Base-by-base conservation (phyloP, 2,113 vertebrate genomes). In the Hippolais icterina region DNA sequence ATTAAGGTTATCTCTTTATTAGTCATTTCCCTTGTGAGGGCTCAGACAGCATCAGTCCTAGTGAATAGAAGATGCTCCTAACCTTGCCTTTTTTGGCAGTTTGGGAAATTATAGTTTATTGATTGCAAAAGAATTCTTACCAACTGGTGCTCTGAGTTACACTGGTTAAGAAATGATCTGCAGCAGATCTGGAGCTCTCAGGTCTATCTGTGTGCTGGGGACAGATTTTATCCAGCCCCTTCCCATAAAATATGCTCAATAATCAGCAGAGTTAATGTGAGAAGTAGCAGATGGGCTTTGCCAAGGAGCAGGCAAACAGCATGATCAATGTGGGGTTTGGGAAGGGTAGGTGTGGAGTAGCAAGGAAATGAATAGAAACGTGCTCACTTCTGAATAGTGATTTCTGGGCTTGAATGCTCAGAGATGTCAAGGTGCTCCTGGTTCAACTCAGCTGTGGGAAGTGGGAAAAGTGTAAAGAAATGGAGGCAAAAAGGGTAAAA, bases 1-100 rank as follows among this genome's bases (percentile, higher is more conserved):
- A 97, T 96, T 94, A 97, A 91, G 63, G n/a, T 72, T 89, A 61
- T 75, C 17, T 79, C 87, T 83, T 82, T 57, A 89, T 95, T 92
- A 82, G 74, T 50, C 16, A 90, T 89, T 65, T 84, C 77, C 78
- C 74, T 64, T 53, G 49, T 52, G 57, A 25, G 22, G 29, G 65
- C 65, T 94, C 77, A 96, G 64, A 68, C 83, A 89, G 47, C 65
- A 89, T 20, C 57, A 93, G n/a, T 57, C 49, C n/a, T 16, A 57
- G 63, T 39, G 85, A 89, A 85, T 1, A 89, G 61, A 68, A 91
- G 61, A 65, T 27, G 41, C 8, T 92, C 23, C 82, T 80, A 83
- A 91, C 31, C 63, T 91, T 93, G 63, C 6, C 71, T 83, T 39
- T 53, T 49, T 52, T 76, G 46, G 46, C 53, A 89, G n/a, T 64